These are phyloP conservation scores for Dendronephthya gigantea DNA, from an alignment of 64 coral and sea anemone species.

Conservation along the genomic window DNA sequence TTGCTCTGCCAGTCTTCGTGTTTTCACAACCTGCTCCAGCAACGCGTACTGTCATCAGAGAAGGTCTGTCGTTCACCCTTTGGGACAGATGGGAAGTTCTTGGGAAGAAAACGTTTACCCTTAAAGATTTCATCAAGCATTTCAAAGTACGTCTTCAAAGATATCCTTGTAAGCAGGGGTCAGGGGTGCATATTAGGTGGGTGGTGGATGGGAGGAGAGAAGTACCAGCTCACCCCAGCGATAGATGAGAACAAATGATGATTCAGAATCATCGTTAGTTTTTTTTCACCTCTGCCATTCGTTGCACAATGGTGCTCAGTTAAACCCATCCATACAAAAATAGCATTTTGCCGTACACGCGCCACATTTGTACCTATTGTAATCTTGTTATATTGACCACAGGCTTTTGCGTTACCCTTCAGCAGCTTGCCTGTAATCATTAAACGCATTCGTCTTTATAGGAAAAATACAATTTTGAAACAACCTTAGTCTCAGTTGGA, in stretches of 20 bases:
- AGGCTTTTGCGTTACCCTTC: background rate
- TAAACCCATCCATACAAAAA: too few species aligned
- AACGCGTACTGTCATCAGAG: conserved; percentile 51
- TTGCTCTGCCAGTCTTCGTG: conserved; percentile 71
- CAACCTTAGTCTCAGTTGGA: conserved; percentile 69
- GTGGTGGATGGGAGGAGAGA: too few species aligned
- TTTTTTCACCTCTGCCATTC: too few species aligned
- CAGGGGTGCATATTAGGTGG: too few species aligned
- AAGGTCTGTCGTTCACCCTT: conserved; percentile 58
- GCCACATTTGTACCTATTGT: too few species aligned
- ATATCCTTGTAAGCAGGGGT: too few species aligned
- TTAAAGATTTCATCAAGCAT: conserved; percentile 69
- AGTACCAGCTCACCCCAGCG: too few species aligned
- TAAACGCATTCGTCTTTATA: background rate
- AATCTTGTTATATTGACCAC: too few species aligned
- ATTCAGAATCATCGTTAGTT: too few species aligned
- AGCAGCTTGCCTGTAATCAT: background rate
- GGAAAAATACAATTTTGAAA: conserved; percentile 59
- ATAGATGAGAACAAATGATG: too few species aligned
- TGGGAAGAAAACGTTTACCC: conserved; percentile 65
- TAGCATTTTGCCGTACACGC: too few species aligned
- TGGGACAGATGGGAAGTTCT: conserved; percentile 82
- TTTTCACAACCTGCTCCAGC: conserved; percentile 82
- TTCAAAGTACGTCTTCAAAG: conserved; percentile 53
- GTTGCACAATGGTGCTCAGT: too few species aligned